phyloP scores from a whole-genome alignment of 2,797 vertebrate species.

The Sphenopsis melanotis region DNA sequence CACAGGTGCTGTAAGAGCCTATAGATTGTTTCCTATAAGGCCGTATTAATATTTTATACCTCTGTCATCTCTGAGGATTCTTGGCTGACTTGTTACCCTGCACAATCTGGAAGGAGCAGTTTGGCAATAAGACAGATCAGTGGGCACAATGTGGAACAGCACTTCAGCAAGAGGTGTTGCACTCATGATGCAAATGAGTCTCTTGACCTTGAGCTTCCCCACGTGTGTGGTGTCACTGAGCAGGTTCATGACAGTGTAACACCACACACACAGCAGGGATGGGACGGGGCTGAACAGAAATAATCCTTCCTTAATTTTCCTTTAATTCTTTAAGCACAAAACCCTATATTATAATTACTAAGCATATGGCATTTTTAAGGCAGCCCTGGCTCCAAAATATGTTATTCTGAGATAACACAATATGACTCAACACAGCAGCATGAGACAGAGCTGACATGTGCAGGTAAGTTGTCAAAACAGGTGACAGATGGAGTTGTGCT shows the following conservation, averaged over 20 bases:
- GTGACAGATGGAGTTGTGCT: slow-evolving; percentile 56
- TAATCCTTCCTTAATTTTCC: neutral
- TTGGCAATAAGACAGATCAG: neutral
- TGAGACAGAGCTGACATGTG: slow-evolving; percentile 40
- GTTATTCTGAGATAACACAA: slow-evolving; percentile 45
- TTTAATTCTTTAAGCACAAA: neutral
- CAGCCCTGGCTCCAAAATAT: neutral
- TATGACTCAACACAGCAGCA: slow-evolving; percentile 19
- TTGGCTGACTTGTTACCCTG: slow-evolving; percentile 20
- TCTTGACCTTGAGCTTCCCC: slow-evolving; percentile 54
- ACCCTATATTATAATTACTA: neutral
- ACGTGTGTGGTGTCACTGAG: neutral
- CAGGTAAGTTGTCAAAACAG: slow-evolving; percentile 60
- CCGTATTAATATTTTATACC: slow-evolving; percentile 53
- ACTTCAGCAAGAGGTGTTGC: neutral
- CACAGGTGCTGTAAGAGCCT: slow-evolving; percentile 7
- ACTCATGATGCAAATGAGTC: neutral
- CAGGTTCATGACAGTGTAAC: neutral
- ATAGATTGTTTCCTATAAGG: slow-evolving; percentile 15
- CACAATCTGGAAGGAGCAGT: neutral
- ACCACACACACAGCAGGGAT: neutral
- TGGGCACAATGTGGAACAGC: neutral
- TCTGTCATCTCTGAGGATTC: neutral
- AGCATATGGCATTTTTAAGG: neutral
- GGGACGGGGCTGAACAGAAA: neutral